These are phyloP conservation scores for Peromyscus melanophrys DNA, from an alignment of 2,797 vertebrate species.

Conservation along the genomic window DNA sequence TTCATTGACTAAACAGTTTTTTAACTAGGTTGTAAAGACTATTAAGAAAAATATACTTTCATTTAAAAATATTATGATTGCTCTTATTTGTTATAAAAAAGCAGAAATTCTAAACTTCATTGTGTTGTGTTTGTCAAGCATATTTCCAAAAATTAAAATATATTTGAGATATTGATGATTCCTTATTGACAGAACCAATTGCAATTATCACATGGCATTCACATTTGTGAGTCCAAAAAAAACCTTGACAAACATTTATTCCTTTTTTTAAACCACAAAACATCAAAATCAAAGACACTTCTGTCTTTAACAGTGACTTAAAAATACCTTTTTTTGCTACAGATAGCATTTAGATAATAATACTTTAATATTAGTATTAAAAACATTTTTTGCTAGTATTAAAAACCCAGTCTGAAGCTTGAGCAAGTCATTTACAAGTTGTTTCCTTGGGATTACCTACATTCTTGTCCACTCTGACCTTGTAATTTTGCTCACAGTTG, in stretches of 20 bases:
- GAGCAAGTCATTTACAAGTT: constrained; percentile 88
- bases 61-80: neutral
- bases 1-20: neutral
- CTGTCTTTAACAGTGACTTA: constrained; percentile 39
- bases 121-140: constrained; percentile 28
- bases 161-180: neutral
- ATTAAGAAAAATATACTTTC: neutral
- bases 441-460: constrained; percentile 90
- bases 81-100: constrained; percentile 41
- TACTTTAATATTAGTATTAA: constrained; percentile 73
- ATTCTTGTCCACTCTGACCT: constrained; percentile 92
- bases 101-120: neutral
- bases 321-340: constrained; percentile 69
- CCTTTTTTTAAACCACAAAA: constrained; percentile 31
- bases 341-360: constrained; percentile 67
- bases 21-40: neutral
- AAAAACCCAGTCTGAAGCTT: constrained; percentile 86
- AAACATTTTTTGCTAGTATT: constrained; percentile 86
- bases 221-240: constrained; percentile 9
- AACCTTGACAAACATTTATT: constrained; percentile 43
- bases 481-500: constrained; percentile 92
- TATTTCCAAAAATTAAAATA: constrained; percentile 16
- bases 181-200: constrained; percentile 42
- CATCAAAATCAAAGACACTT: constrained; percentile 36
- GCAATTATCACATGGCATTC: neutral